Evolutionary conservation across 2,113 vertebrate genomes (phyloP).

Genomic region (Lynx canadensis): DNA sequence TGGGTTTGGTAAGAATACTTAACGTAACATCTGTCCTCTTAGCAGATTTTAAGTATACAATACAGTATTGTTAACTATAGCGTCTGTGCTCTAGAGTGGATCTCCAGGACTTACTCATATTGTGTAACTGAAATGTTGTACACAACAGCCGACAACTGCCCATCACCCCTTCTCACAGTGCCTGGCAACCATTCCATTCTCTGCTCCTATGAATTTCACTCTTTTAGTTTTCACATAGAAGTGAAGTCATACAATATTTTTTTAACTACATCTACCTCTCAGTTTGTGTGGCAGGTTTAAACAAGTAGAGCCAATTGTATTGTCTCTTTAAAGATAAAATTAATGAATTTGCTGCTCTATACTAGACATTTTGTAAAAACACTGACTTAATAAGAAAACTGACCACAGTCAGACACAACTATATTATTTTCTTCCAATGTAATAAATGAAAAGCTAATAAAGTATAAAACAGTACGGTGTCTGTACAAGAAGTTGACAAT

Average conservation of each 20-base stretch:
- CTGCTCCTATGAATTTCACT: no score
- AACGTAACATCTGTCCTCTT: no score
- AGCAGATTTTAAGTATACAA: neutral
- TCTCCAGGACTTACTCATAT: no score
- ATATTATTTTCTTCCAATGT: neutral
- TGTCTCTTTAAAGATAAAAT: neutral
- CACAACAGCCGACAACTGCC: neutral
- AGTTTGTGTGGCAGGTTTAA: neutral
- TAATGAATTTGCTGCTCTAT: neutral
- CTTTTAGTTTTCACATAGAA: neutral
- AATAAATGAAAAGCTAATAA: neutral
- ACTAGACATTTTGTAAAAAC: neutral
- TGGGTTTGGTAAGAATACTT: no score
- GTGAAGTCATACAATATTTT: neutral
- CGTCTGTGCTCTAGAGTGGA: accelerated
- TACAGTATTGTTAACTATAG: accelerated
- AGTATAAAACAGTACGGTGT: neutral
- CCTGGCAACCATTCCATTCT: neutral
- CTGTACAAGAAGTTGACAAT: neutral
- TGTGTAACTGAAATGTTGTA: accelerated
- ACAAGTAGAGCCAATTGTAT: neutral
- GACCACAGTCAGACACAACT: neutral
- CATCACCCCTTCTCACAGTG: no score
- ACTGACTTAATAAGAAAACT: neutral
- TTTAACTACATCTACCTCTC: neutral